Percentiles rank a stretch among this genome's conserved stretches.
Evolutionary conservation across 2,113 vertebrate species (phyloP).

Genomic region (Scomber colias): DNA sequence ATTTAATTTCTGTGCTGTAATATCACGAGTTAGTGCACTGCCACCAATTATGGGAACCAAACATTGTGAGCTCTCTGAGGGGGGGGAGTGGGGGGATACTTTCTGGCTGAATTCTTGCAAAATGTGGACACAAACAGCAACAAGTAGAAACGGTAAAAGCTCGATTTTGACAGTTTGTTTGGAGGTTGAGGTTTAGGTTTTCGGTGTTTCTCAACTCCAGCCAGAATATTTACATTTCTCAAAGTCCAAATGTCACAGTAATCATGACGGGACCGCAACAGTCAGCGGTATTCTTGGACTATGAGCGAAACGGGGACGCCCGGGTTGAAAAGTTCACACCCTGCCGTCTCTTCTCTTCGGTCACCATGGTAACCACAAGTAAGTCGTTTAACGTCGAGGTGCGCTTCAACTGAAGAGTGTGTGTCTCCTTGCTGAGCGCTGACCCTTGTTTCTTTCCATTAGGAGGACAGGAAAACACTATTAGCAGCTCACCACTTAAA

Average conservation of each 20-base stretch:
- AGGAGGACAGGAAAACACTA: slow-evolving; percentile 80
- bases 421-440: slow-evolving; percentile 43
- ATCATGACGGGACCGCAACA: neutral
- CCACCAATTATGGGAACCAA: neutral
- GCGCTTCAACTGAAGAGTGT: slow-evolving; percentile 20
- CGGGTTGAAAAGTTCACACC: slow-evolving; percentile 72
- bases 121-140: slow-evolving; percentile 12
- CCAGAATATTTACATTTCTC: slow-evolving; percentile 53
- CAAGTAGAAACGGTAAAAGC: neutral
- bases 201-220: slow-evolving; percentile 23
- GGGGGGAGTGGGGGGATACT: neutral
- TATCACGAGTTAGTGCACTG: neutral
- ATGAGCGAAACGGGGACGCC: neutral
- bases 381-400: slow-evolving; percentile 46
- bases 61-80: neutral
- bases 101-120: neutral
- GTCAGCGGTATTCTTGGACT: neutral
- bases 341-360: neutral
- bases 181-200: slow-evolving; percentile 29
- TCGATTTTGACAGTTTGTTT: slow-evolving; percentile 34
- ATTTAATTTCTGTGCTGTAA: neutral
- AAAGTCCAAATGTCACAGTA: slow-evolving; percentile 22
- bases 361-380: slow-evolving; percentile 34
- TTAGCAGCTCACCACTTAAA: slow-evolving; percentile 81
- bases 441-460: slow-evolving; percentile 76